Evolutionary conservation across 2,113 vertebrate genomes (phyloP).

Genomic region (Labrus mixtus): DNA sequence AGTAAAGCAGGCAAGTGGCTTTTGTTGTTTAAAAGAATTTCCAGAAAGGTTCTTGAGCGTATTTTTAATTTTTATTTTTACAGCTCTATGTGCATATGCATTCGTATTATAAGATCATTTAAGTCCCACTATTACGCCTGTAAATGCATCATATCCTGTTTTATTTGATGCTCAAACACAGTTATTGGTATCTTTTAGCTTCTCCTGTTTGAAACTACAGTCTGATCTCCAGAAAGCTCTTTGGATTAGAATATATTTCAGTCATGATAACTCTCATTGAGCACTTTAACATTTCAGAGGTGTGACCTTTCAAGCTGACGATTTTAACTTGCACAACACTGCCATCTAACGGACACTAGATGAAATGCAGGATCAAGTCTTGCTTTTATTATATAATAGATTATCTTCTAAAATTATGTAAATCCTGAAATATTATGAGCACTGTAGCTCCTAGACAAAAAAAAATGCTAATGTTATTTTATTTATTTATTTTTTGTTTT

Average conservation of each 20-base stretch:
- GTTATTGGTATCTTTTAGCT: too few relatives aligned
- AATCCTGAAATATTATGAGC: background rate
- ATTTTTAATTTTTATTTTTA: too few relatives aligned
- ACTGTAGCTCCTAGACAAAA: background rate
- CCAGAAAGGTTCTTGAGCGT: too few relatives aligned
- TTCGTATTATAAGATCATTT: too few relatives aligned
- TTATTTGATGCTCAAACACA: too few relatives aligned
- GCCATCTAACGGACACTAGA: conserved; percentile 58
- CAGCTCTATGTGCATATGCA: too few relatives aligned
- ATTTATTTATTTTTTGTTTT: background rate
- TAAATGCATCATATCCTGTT: too few relatives aligned
- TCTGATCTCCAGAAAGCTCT: too few relatives aligned
- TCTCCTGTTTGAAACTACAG: too few relatives aligned
- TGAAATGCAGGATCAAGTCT: background rate
- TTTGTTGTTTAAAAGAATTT: too few relatives aligned
- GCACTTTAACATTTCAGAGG: background rate
- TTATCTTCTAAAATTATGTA: background rate
- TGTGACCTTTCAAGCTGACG: background rate
- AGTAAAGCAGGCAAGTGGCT: background rate
- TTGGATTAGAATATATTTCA: too few relatives aligned
- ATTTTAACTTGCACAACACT: conserved; percentile 1
- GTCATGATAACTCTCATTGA: background rate
- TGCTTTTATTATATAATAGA: background rate
- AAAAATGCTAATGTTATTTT: background rate
- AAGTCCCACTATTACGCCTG: too few relatives aligned